These are phyloP conservation scores for Sipha maydis DNA, from an alignment of 2,888 invertebrate species.

Conservation along the genomic window DNA sequence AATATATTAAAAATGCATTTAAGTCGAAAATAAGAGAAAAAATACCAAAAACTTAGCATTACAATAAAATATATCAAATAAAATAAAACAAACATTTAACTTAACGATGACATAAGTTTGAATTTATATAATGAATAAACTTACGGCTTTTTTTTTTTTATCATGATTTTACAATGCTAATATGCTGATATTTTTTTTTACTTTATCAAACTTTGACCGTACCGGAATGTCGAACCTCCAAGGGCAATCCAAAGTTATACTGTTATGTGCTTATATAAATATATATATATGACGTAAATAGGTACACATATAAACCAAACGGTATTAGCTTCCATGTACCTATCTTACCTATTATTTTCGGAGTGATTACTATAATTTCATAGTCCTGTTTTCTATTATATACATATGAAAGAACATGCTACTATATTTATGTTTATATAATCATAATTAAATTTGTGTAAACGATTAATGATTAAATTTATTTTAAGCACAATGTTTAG, in stretches of 20 bases:
- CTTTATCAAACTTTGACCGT: slow-evolving; percentile 6
- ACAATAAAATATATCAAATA: neutral
- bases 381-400: neutral
- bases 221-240: slow-evolving; percentile 19
- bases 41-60: neutral
- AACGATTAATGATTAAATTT: neutral
- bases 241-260: slow-evolving; percentile 54
- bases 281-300: neutral
- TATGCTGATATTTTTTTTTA: neutral
- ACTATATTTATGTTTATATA: too few relatives aligned
- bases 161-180: neutral
- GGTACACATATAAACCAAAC: neutral
- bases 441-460: slow-evolving; percentile 13
- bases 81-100: neutral
- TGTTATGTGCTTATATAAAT: neutral
- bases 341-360: slow-evolving; percentile 19
- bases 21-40: neutral
- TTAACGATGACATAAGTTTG: neutral
- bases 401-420: neutral
- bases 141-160: neutral
- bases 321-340: neutral
- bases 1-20: neutral
- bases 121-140: neutral
- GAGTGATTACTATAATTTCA: slow-evolving; percentile 4
- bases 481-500: too few relatives aligned